Evolutionary conservation across 2,113 vertebrate genomes (phyloP).

Genomic region (Mesoclemmys tuberculata): DNA sequence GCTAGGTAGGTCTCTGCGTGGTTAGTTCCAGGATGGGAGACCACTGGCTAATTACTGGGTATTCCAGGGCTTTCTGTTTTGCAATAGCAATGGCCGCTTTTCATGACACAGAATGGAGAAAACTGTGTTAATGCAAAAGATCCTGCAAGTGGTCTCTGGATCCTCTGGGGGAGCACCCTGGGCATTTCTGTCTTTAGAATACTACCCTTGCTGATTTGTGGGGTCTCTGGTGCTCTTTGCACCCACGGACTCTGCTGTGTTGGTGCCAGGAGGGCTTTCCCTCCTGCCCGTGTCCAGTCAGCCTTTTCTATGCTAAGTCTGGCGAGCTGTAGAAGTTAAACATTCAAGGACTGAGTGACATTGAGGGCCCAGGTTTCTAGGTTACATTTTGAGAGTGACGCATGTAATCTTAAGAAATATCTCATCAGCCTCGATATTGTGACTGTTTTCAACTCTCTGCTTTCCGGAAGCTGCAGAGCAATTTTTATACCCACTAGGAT

Average conservation of each 20-base stretch:
- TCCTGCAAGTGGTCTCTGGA: neutral
- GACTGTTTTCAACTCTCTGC: neutral
- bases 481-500: neutral
- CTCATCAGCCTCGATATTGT: neutral
- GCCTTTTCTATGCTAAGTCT: neutral
- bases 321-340: neutral
- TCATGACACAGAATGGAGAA: neutral
- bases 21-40: neutral
- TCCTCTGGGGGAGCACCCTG: neutral
- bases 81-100: neutral
- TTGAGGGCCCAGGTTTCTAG: neutral
- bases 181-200: neutral
- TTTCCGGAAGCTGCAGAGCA: neutral
- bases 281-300: neutral
- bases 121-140: neutral
- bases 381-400: neutral
- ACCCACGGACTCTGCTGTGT: neutral
- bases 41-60: neutral
- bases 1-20: neutral
- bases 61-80: neutral
- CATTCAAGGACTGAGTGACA: neutral
- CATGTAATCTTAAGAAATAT: neutral
- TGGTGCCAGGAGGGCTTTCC: neutral
- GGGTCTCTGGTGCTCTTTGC: neutral
- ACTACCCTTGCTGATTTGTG: neutral